These are phyloP conservation scores for Hafferia zeledoni DNA, from an alignment of 2,797 vertebrate genomes.

Conservation along the genomic window DNA sequence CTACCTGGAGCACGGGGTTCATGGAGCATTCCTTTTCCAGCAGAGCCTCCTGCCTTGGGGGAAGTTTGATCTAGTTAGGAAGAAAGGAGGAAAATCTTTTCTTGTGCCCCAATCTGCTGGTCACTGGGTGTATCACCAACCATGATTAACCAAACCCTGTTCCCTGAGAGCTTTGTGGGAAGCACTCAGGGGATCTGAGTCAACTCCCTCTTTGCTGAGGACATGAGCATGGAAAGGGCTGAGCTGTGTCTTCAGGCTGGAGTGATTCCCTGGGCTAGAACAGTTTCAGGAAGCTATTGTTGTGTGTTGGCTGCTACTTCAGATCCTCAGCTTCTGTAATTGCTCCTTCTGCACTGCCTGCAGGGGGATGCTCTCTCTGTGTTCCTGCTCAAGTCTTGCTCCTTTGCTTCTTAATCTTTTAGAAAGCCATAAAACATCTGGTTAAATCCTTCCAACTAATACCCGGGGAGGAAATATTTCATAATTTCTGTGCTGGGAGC, in stretches of 20 bases:
- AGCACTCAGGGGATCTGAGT: background rate
- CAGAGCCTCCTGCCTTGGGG: background rate
- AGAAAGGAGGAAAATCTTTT: background rate
- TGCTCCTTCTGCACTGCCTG: background rate
- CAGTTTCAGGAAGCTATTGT: rapidly evolving
- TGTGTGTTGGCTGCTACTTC: background rate
- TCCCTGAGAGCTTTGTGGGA: rapidly evolving
- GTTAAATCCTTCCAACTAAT: background rate
- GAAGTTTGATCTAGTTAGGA: background rate
- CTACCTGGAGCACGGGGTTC: background rate
- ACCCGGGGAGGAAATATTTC: background rate
- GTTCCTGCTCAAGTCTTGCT: background rate
- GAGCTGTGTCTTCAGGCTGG: background rate
- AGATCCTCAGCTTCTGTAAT: background rate
- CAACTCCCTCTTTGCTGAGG: rapidly evolving
- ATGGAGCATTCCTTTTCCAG: background rate
- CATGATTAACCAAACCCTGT: background rate
- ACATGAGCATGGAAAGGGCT: background rate
- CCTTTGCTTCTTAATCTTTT: background rate
- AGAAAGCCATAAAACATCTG: background rate
- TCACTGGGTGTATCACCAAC: background rate
- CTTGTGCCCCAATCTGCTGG: rapidly evolving
- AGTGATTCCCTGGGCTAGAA: background rate
- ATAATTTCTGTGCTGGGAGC: background rate
- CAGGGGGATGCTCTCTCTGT: no score